Conservation (phyloP, 2,113 vertebrate genomes). For the Manacus vitellinus region DNA sequence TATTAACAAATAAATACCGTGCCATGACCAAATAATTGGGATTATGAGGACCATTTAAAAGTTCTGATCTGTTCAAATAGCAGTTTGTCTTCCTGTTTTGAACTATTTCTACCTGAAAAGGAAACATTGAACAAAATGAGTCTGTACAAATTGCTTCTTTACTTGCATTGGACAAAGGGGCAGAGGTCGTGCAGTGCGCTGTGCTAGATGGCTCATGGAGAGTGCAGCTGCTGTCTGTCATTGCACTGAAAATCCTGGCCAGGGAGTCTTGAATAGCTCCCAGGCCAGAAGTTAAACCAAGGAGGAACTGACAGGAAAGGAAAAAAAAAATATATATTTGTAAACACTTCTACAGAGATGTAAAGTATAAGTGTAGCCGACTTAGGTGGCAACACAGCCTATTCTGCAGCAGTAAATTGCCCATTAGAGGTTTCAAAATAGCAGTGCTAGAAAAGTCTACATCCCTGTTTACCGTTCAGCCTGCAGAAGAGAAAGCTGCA, state of each 20-base stretch:
- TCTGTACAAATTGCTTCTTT: neutral
- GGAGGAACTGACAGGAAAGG: neutral
- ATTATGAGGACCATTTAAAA: neutral
- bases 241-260: neutral
- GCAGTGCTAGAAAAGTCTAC: neutral
- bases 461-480: neutral
- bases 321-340: neutral
- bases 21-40: neutral
- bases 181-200: neutral
- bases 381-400: neutral
- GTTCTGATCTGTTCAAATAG: neutral
- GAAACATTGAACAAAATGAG: neutral
- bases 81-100: neutral
- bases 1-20: neutral
- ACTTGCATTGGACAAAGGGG: neutral
- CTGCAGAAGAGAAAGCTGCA: neutral
- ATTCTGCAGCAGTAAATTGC: neutral
- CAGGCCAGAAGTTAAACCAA: neutral
- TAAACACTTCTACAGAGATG: neutral
- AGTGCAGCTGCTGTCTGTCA: neutral
- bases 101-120: neutral
- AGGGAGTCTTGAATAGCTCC: neutral
- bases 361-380: neutral
- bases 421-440: neutral
- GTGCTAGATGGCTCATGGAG: neutral